Conservation (phyloP, 1,140 invertebrate species). For the Dendrolimus punctatus region DNA sequence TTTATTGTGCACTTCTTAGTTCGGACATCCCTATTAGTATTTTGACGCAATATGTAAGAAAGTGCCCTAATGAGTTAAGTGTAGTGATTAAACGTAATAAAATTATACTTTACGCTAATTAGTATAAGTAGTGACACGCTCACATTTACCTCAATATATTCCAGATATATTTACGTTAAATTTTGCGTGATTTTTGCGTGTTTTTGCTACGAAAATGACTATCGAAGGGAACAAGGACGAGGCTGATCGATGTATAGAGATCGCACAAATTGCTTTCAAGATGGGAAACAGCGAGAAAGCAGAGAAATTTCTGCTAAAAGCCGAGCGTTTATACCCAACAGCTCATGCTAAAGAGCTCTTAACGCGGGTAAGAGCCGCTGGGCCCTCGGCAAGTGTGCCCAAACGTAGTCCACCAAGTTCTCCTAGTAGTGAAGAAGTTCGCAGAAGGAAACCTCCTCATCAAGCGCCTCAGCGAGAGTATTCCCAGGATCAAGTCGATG, state of each 20-base stretch:
- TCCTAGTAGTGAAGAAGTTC: conserved; percentile 52
- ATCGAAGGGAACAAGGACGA: conserved; percentile 98
- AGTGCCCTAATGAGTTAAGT: background rate
- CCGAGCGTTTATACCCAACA: conserved; percentile 88
- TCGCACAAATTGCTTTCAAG: conserved; percentile 83
- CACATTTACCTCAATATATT: conserved; percentile 9
- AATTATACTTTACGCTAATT: conserved; percentile 41
- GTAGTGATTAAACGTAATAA: conserved; percentile 1
- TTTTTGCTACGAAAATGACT: conserved; percentile 40
- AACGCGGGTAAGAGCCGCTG: conserved; percentile 41
- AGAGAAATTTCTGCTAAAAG: conserved; percentile 90
- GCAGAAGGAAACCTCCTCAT: conserved; percentile 53
- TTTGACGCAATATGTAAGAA: background rate
- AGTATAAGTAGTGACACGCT: conserved; percentile 23
- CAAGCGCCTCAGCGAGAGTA: conserved; percentile 72
- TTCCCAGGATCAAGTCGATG: conserved; percentile 73
- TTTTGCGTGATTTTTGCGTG: background rate
- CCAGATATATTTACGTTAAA: background rate
- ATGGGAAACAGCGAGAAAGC: conserved; percentile 89
- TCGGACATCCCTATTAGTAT: no score
- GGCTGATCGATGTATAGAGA: conserved; percentile 88
- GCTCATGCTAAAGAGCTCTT: conserved; percentile 86
- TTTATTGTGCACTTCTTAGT: no score
- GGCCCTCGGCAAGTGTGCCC: conserved; percentile 22
- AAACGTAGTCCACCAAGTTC: conserved; percentile 45